Conservation (phyloP, 2,113 vertebrate genomes). For the Lipotes vexillifer region DNA sequence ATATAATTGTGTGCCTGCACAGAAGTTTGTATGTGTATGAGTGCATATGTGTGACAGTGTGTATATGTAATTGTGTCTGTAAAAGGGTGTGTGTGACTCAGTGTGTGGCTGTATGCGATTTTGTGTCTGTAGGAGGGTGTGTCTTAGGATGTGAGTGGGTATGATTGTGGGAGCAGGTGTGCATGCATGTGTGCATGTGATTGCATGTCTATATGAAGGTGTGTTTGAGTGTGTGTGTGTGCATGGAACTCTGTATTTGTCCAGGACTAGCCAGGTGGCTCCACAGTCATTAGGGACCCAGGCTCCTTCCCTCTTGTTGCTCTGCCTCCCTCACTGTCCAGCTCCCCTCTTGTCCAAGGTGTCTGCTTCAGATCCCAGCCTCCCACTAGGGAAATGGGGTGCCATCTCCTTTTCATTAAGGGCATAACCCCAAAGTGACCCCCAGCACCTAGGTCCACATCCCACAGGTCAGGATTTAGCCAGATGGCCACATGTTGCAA, state of each 20-base stretch:
- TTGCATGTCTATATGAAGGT: background rate
- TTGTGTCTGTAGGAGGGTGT: background rate
- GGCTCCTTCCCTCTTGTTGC: background rate
- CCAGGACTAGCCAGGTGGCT: background rate
- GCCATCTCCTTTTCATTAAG: background rate
- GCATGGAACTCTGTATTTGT: background rate
- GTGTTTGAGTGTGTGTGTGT: background rate
- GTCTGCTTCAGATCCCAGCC: background rate
- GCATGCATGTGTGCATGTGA: background rate
- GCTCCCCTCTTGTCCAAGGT: background rate
- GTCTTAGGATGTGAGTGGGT: background rate
- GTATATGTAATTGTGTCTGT: background rate
- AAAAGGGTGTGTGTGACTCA: background rate
- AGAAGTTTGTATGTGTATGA: background rate
- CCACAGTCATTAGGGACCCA: too few relatives aligned
- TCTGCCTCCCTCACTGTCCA: background rate
- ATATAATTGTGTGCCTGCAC: background rate
- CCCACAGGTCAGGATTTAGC: background rate
- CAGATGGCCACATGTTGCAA: background rate
- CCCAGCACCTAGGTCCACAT: background rate
- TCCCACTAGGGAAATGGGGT: background rate
- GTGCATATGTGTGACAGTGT: background rate
- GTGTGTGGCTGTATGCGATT: background rate
- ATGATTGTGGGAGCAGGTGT: background rate
- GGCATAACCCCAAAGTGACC: background rate